Conservation (phyloP, 2,113 vertebrate genomes). For the Hemiscyllium ocellatum region DNA sequence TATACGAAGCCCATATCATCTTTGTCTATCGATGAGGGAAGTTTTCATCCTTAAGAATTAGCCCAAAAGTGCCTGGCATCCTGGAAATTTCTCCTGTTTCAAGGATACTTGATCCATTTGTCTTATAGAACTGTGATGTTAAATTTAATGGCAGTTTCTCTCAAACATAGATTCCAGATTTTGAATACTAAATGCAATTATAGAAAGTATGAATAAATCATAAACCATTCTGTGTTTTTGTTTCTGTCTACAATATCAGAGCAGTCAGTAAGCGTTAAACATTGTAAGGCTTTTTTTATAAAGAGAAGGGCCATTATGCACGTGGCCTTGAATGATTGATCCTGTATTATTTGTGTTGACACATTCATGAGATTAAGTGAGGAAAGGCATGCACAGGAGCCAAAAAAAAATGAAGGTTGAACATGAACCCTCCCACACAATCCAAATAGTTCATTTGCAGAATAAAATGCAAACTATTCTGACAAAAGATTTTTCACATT, state of each 20-base stretch:
- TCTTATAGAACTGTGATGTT: too few relatives aligned
- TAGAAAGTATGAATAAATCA: not conserved
- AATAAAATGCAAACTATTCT: not conserved
- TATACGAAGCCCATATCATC: not conserved
- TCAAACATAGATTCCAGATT: not conserved
- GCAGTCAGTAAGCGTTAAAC: not conserved
- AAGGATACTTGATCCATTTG: not conserved
- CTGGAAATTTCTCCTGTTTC: not conserved
- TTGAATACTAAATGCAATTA: not conserved
- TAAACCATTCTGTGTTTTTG: not conserved
- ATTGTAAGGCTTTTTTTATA: not conserved
- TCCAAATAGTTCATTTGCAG: not conserved
- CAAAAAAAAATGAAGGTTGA: not conserved
- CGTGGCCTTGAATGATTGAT: not conserved
- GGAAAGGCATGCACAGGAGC: not conserved
- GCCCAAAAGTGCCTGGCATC: not conserved
- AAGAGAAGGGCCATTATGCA: not conserved
- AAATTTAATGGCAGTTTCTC: not conserved
- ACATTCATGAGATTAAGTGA: not conserved
- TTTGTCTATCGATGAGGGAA: not conserved
- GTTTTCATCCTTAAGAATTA: not conserved
- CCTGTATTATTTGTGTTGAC: not conserved
- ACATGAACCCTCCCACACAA: not conserved
- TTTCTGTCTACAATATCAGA: not conserved
- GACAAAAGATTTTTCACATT: slow-evolving; percentile 13